A percentile compares a stretch with the other conserved stretches of the same genome.
Conservation (phyloP, 2,888 invertebrate species). For the Candidula unifasciata region DNA sequence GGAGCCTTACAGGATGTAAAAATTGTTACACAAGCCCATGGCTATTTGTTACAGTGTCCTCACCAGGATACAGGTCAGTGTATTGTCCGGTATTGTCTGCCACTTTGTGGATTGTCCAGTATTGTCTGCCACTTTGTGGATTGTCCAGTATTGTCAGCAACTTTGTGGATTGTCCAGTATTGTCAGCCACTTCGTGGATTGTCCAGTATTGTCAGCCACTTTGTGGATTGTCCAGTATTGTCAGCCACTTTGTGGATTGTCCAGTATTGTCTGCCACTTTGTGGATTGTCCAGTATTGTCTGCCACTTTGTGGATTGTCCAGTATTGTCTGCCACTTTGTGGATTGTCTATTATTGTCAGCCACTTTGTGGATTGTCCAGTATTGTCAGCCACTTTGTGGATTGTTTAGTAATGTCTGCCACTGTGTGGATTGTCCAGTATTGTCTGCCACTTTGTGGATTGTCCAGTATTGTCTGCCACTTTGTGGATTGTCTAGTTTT, state of each 20-base stretch:
- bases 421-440: neutral
- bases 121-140: neutral
- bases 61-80: conserved; percentile 84
- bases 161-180: no score
- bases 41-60: conserved; percentile 91
- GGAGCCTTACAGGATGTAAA: conserved; percentile 92
- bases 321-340: no score
- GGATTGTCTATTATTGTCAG: no score
- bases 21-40: conserved; percentile 90
- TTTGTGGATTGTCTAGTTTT: neutral
- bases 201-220: neutral
- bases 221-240: neutral
- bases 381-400: no score
- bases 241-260: neutral
- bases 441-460: neutral
- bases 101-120: neutral
- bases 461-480: no score
- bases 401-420: no score
- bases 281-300: no score
- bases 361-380: no score
- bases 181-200: neutral
- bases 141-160: neutral
- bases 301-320: no score
- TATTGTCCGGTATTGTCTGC: no score
- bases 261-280: neutral